Percentiles rank a stretch among this genome's conserved stretches.
Evolutionary conservation across 1,140 invertebrate species (phyloP).

Genomic region (Bombyx mori): ASM3026992v2 NC_085111.1:1884501-1885000

Average conservation of each 20-base stretch:
- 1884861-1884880: no score
- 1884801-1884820: no score
- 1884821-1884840: no score
- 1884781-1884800: no score
- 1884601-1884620: constrained; percentile 91
- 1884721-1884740: no score
- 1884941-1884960: constrained; percentile 39
- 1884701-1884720: no score
- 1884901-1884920: constrained; percentile 19
- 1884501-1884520: no score
- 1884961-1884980: constrained; percentile 19
- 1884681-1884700: constrained; percentile 75
- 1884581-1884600: constrained; percentile 92
- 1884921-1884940: constrained; percentile 39
- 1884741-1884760: no score
- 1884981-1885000: constrained; percentile 30
- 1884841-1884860: no score
- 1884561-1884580: constrained; percentile 89
- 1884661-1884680: constrained; percentile 91
- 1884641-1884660: constrained; percentile 94
- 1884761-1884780: no score
- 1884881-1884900: no score
- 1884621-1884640: constrained; percentile 93
- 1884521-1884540: neutral
- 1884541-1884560: constrained; percentile 5